Evolutionary conservation across 1,140 invertebrate genomes (phyloP), one percentile per base, ranked within the genome.

Genomic region (Drosophila sproati): DNA sequence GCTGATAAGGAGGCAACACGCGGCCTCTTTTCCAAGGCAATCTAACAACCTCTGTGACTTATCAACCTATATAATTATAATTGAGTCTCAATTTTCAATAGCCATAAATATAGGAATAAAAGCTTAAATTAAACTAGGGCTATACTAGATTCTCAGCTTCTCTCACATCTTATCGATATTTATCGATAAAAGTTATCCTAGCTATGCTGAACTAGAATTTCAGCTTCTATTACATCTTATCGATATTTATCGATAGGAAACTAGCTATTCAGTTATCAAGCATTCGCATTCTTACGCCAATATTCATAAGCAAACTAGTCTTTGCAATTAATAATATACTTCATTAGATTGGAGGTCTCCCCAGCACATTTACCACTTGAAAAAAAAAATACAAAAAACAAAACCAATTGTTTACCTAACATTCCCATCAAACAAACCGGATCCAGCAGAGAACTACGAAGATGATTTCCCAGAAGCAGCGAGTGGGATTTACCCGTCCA

Each of bases 61-160:
- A 79, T 78, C 39, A 57, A 43, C 70, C 6, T 41, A 76, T 67
- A 57, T 73, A 70, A 78, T 82, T 56, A 71, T 74, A 82, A 82
- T 82, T 82, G 79, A 75, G 71, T 51, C 54, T 43, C 74, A 82
- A 82, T 82, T 74, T 74, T 57, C 71, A n/a, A 56, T 6, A 54
- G 72, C 71, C 60, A 55, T 55, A 69, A 64, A 34, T 43, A 43
- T n/a, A 69, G 20, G 20, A 20, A 20, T 20, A 20, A 20, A 64
- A 52, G 39, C 39, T 56, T 34, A 56, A 56, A 20, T 48, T 0
- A 20, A 20, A 20, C 20, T 20, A 20, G 20, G 20, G 20, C 20
- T 20, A 20, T 1, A 20, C 20, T 20, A 20, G 20, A 20, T 20
- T 20, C 20, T 20, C 20, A 20, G 20, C 20, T 20, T 20, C 20